These are phyloP conservation scores for Cataglyphis altisquamis DNA, from an alignment of 2,888 invertebrate species.

Conservation along the genomic window DNA sequence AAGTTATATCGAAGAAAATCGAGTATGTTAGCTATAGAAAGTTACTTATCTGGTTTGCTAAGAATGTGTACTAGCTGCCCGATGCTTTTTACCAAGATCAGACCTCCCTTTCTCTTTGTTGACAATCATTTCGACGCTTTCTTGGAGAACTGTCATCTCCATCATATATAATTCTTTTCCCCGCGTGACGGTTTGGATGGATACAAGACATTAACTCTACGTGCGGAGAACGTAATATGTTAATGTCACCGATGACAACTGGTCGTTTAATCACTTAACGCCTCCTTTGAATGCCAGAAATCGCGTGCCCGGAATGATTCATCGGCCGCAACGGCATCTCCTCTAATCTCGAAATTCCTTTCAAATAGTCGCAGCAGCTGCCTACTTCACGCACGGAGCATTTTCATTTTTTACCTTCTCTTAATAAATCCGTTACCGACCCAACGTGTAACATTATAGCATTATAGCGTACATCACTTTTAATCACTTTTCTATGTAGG, in stretches of 20 bases:
- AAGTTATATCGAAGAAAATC: not conserved
- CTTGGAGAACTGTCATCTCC: constrained; percentile 60
- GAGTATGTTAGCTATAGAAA: constrained; percentile 20
- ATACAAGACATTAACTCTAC: constrained; percentile 79
- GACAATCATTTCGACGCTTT: constrained; percentile 63
- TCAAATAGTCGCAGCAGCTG: constrained; percentile 67
- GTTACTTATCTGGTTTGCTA: constrained; percentile 8
- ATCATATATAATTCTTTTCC: constrained; percentile 74
- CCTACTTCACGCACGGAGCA: constrained; percentile 13
- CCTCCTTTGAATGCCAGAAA: constrained; percentile 79
- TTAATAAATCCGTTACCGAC: constrained; percentile 63
- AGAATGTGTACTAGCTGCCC: not conserved
- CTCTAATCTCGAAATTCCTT: constrained; percentile 75
- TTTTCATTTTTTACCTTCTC: constrained; percentile 52
- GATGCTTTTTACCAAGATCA: constrained; percentile 20
- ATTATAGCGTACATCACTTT: constrained; percentile 53
- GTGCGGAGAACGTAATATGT: constrained; percentile 76
- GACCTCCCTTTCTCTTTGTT: constrained; percentile 48
- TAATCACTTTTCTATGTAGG: constrained; percentile 5
- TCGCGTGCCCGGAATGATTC: constrained; percentile 74
- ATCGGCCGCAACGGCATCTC: constrained; percentile 74
- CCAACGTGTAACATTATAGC: not conserved
- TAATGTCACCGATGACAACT: constrained; percentile 82
- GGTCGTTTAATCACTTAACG: constrained; percentile 83
- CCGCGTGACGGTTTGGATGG: constrained; percentile 70